phyloP scores from a whole-genome alignment of 1,140 invertebrate species.

The Drosophila elegans region DNA sequence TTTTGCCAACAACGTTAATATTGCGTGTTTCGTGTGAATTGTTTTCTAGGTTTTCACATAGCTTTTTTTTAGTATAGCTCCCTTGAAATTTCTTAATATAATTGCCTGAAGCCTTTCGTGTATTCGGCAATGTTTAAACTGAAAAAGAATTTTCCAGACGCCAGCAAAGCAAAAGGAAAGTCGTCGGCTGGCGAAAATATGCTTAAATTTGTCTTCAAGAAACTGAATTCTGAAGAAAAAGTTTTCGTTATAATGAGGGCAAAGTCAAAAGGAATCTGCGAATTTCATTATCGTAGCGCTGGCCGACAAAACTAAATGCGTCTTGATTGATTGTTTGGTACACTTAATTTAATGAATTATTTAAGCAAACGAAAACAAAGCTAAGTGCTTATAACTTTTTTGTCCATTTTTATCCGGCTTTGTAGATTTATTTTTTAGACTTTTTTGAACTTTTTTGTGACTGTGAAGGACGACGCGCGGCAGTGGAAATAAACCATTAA shows the following conservation, averaged over 20 bases:
- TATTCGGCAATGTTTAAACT: constrained; percentile 11
- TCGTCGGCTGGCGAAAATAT: constrained; percentile 1
- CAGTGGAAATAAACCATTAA: constrained; percentile 69
- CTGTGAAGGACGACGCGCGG: constrained; percentile 26
- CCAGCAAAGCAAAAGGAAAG: constrained; percentile 1
- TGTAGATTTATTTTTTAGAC: constrained; percentile 42
- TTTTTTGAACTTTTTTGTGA: constrained; percentile 34
- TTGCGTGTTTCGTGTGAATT: too few species aligned
- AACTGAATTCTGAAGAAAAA: constrained; percentile 18
- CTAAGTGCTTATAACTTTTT: constrained; percentile 69
- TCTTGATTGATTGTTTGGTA: constrained; percentile 76
- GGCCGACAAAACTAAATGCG: constrained; percentile 65
- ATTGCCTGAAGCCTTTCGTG: constrained; percentile 38
- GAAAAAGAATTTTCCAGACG: constrained; percentile 21
- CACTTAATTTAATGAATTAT: constrained; percentile 83
- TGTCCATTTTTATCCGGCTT: constrained; percentile 32
- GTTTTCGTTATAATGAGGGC: neutral
- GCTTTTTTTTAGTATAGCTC: too few species aligned
- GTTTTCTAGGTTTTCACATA: neutral
- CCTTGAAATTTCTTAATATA: constrained; percentile 29
- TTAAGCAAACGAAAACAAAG: constrained; percentile 66
- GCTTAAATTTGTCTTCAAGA: constrained; percentile 5
- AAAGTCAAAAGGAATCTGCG: constrained; percentile 59
- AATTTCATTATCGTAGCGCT: constrained; percentile 67
- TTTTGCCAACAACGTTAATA: neutral